Percentiles rank a stretch among this genome's conserved stretches.
Conservation (phyloP, 2,888 invertebrate species). For the Aromia moschata region DNA sequence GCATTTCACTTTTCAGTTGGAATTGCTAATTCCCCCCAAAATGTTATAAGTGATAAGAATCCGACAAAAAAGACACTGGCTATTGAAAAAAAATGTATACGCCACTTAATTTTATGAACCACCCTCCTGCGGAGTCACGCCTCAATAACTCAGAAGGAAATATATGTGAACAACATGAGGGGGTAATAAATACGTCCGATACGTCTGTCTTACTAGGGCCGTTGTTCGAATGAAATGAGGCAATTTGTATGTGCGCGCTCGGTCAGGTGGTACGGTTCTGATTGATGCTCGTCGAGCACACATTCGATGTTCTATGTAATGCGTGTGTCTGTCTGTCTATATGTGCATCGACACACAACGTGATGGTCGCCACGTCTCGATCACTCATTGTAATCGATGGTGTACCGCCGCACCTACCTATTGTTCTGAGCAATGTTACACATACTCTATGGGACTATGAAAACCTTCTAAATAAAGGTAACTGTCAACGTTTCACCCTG, state of each 20-base stretch:
- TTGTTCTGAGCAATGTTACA: no score
- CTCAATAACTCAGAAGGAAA: slow-evolving; percentile 5
- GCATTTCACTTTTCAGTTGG: no score
- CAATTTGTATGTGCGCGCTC: slow-evolving; percentile 19
- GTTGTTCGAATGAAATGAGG: slow-evolving; percentile 18
- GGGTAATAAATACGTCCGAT: slow-evolving; percentile 11
- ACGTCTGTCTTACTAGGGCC: slow-evolving; percentile 16
- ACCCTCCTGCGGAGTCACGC: no score
- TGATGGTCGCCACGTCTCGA: not conserved
- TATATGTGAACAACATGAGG: slow-evolving; percentile 12
- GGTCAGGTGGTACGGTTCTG: slow-evolving; percentile 17
- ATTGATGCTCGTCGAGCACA: slow-evolving; percentile 14
- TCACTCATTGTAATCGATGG: slow-evolving; percentile 6
- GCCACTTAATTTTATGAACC: no score
- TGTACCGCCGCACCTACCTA: not conserved
- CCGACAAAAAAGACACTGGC: no score
- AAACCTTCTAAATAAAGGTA: no score
- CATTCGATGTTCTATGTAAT: slow-evolving; percentile 3
- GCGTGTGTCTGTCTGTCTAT: slow-evolving; percentile 11
- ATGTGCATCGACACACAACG: not conserved
- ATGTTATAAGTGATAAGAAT: no score
- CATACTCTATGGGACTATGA: no score
- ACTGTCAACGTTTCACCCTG: no score
- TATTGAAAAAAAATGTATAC: no score
- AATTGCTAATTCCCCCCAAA: no score